Base-by-base conservation (phyloP, 2,113 vertebrate species). In the Barnardius zonarius region DNA sequence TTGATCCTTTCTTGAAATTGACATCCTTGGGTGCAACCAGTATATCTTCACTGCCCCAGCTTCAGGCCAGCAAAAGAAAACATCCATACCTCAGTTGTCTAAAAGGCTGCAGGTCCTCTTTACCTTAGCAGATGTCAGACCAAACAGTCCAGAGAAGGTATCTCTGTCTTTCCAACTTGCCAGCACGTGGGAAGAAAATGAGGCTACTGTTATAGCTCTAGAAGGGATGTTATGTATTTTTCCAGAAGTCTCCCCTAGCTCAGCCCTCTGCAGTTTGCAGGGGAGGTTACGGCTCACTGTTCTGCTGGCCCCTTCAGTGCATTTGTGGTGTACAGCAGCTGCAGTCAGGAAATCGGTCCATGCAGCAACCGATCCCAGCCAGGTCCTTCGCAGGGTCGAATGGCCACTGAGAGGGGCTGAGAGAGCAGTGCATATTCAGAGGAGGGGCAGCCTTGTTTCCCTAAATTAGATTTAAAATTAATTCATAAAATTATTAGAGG, bases 391-490 rank as follows among this genome's bases (percentile, higher is more conserved):
- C 5, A 7, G 15, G 4, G 13, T n/a, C 1, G 0, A 61, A 14
- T 5, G 33, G 27, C 28, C 43, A 33, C 64, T 20, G 51, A 43
- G 3, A 51, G 2, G 10, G 48, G 19, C 52, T 73, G 77, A 62
- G 37, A 81, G n/a, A 86, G 31, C 15, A 84, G 44, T 4, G 28
- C 9, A 1, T 44, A 28, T 55, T 33, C 28, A 51, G 69, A 84
- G 57, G 24, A 78, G 15, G 15, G 41, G 19, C n/a, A 66, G 57
- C 17, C 10, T 46, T 37, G 12, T 64, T 91, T 91, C 68, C 57
- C 11, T 27, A 66, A 86, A 74, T 62, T 63, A 55, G 54, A 89
- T 80, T 87, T 6, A 93, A 91, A 87, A 93, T 82, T 84, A 59
- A 79, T 73, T 87, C 0, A 3, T 67, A 37, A 92, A 94, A 68